phyloP scores from a whole-genome alignment of 2,797 vertebrate species.

The Lepilemur ruficaudatus region DNA sequence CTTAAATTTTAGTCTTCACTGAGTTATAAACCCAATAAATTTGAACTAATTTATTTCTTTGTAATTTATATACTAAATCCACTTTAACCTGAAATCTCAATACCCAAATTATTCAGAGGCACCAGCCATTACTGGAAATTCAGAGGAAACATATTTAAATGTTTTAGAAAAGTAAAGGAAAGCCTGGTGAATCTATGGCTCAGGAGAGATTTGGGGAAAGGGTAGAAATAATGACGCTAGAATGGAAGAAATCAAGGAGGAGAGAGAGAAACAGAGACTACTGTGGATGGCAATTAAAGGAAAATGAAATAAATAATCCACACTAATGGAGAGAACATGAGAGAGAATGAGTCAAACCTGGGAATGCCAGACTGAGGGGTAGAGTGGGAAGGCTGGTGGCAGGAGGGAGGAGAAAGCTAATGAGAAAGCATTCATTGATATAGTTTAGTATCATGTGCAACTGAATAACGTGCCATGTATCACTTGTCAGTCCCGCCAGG shows the following conservation, averaged over 20 bases:
- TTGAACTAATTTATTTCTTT: not conserved
- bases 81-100: not conserved
- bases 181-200: not conserved
- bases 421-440: not conserved
- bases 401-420: not conserved
- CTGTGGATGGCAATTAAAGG: not conserved
- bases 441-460: not conserved
- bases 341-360: not conserved
- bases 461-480: not conserved
- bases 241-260: not conserved
- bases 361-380: not conserved
- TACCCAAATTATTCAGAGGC: not conserved
- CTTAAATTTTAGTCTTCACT: constrained; percentile 23
- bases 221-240: not conserved
- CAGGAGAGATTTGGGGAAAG: not conserved
- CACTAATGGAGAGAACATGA: not conserved
- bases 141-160: not conserved
- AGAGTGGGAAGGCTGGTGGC: not conserved
- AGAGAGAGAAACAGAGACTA: not conserved
- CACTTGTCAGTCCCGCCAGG: not conserved
- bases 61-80: not conserved
- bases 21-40: not conserved
- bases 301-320: not conserved
- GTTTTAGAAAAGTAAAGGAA: not conserved
- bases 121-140: not conserved